These are phyloP conservation scores for Corythaeola cristata DNA, from an alignment of 2,113 vertebrate species.

Conservation along the genomic window DNA sequence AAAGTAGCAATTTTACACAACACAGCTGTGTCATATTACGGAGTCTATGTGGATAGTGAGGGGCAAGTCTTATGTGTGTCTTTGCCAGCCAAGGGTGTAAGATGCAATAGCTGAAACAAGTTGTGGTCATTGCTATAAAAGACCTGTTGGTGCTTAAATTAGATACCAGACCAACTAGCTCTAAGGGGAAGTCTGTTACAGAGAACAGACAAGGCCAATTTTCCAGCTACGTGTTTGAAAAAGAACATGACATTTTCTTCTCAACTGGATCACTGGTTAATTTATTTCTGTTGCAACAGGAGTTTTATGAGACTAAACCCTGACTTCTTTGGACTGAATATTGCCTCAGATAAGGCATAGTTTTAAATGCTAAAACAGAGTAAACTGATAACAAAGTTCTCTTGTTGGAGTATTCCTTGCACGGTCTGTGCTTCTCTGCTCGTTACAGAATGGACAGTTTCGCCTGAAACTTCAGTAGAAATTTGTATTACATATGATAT, in stretches of 20 bases:
- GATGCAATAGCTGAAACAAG: background rate
- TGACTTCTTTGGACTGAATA: background rate
- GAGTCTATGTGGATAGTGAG: background rate
- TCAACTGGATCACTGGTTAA: background rate
- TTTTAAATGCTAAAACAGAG: background rate
- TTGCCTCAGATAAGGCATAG: background rate
- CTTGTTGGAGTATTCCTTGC: background rate
- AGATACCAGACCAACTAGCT: background rate
- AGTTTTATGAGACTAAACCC: background rate
- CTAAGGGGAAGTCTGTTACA: background rate
- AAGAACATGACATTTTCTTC: conserved; percentile 9
- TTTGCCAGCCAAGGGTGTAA: background rate
- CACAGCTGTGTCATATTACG: background rate
- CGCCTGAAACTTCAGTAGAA: background rate
- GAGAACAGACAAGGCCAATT: background rate
- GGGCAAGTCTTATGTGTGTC: background rate
- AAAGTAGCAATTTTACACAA: background rate
- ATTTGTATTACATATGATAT: background rate
- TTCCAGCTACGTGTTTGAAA: conserved; percentile 15
- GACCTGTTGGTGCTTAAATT: background rate
- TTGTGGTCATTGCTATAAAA: background rate
- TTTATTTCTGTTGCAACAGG: conserved; percentile 13
- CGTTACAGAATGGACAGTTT: background rate
- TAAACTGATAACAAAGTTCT: background rate
- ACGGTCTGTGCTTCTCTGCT: background rate